phyloP scores from a whole-genome alignment of 2,888 invertebrate species.

The Patella depressa region DNA sequence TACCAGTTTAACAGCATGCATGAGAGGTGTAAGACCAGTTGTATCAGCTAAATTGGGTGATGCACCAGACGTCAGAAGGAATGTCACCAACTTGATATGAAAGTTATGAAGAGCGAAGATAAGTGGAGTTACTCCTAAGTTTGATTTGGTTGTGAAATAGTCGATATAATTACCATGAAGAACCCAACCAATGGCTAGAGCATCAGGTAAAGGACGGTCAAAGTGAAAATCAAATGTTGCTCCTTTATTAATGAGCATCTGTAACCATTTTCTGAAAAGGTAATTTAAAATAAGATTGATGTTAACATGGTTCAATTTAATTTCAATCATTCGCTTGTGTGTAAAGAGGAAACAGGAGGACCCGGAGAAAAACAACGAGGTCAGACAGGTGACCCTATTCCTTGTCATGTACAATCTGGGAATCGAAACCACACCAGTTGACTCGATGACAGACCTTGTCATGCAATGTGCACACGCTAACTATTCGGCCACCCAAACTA shows the following conservation, averaged over 20 bases:
- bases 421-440: too few relatives aligned
- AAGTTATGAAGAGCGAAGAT: slow-evolving; percentile 68
- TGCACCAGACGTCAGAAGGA: slow-evolving; percentile 68
- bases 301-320: too few relatives aligned
- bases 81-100: slow-evolving; percentile 65
- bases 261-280: slow-evolving; percentile 49
- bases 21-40: slow-evolving; percentile 69
- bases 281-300: too few relatives aligned
- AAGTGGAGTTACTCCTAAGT: slow-evolving; percentile 62
- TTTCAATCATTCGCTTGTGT: too few relatives aligned
- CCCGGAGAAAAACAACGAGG: too few relatives aligned
- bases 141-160: slow-evolving; percentile 49
- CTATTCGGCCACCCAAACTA: too few relatives aligned
- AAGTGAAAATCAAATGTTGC: slow-evolving; percentile 61
- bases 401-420: too few relatives aligned
- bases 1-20: slow-evolving; percentile 71
- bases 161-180: slow-evolving; percentile 40
- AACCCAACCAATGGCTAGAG: slow-evolving; percentile 55
- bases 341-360: too few relatives aligned
- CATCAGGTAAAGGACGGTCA: slow-evolving; percentile 59
- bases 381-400: too few relatives aligned
- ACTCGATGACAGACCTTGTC: too few relatives aligned
- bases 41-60: slow-evolving; percentile 69
- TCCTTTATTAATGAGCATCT: slow-evolving; percentile 56
- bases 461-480: too few relatives aligned